phyloP scores from a whole-genome alignment of 2,797 vertebrate genomes.

The Erpetoichthys calabaricus region DNA sequence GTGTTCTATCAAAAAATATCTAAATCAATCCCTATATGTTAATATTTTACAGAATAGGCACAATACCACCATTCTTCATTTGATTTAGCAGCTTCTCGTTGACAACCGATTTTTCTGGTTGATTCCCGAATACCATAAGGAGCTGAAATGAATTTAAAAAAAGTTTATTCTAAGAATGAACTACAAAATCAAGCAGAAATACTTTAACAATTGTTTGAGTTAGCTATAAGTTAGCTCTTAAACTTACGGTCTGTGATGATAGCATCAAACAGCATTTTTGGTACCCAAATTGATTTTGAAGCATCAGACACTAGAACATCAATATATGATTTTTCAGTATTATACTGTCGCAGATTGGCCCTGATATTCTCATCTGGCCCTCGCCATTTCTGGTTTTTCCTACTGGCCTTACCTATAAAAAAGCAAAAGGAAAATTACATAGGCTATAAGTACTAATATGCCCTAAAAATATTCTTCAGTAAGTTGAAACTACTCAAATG shows the following conservation, averaged over 20 bases:
- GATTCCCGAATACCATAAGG: conserved; percentile 95
- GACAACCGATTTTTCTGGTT: conserved; percentile 78
- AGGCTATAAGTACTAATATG: background rate
- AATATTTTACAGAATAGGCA: too few species aligned
- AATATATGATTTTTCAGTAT: conserved; percentile 69
- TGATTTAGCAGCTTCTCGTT: conserved; percentile 63
- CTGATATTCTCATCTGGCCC: conserved; percentile 94
- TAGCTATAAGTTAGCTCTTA: conserved; percentile 4
- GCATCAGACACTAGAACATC: conserved; percentile 87
- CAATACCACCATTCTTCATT: conserved; percentile 56
- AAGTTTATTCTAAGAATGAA: conserved; percentile 1
- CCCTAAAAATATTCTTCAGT: background rate
- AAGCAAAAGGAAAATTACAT: background rate
- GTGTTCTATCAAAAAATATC: background rate
- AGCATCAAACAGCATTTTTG: conserved; percentile 67
- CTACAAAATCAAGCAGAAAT: background rate
- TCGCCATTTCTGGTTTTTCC: conserved; percentile 94
- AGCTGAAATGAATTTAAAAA: conserved; percentile 45
- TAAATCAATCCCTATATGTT: background rate
- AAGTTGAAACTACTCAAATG: background rate
- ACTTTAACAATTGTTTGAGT: background rate
- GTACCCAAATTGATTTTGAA: conserved; percentile 76
- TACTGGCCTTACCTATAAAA: conserved; percentile 75
- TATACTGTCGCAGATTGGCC: conserved; percentile 89
- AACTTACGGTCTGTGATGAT: conserved; percentile 90